phyloP scores from a whole-genome alignment of 2,888 invertebrate species.

The Polydrusus tereticollis region DNA sequence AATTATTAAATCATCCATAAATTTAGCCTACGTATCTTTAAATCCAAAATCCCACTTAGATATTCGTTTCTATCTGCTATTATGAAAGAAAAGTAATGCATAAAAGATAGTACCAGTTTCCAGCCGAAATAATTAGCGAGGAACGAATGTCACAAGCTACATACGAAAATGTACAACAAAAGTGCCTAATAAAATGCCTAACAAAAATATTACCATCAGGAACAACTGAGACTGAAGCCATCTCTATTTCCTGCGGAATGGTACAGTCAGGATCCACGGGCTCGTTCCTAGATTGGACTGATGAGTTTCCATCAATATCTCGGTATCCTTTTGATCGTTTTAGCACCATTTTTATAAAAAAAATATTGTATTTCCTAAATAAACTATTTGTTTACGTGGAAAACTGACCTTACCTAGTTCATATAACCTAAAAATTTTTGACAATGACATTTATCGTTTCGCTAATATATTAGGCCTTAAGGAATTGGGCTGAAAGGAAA shows the following conservation, averaged over 20 bases:
- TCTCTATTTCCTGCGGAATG: slow-evolving; percentile 77
- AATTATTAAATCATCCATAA: no score
- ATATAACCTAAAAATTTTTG: slow-evolving; percentile 2
- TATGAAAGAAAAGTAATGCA: neutral
- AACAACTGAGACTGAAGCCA: slow-evolving; percentile 84
- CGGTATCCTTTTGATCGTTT: slow-evolving; percentile 74
- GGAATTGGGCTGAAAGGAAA: neutral
- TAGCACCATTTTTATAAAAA: slow-evolving; percentile 64
- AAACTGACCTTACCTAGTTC: slow-evolving; percentile 17
- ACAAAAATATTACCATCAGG: slow-evolving; percentile 80
- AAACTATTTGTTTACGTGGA: slow-evolving; percentile 50
- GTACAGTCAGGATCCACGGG: slow-evolving; percentile 68
- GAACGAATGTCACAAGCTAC: neutral
- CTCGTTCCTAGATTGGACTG: slow-evolving; percentile 58
- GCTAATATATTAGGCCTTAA: neutral
- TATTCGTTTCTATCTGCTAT: no score
- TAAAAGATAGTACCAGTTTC: no score
- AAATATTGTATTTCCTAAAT: neutral
- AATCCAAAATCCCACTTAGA: no score
- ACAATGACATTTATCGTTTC: neutral
- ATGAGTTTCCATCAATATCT: slow-evolving; percentile 70
- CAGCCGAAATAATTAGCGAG: neutral
- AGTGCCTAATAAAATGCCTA: no score
- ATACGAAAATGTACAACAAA: no score
- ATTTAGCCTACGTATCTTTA: no score